Evolutionary conservation across 1,140 invertebrate species (phyloP).

Genomic region (Hestina assimilis): DNA sequence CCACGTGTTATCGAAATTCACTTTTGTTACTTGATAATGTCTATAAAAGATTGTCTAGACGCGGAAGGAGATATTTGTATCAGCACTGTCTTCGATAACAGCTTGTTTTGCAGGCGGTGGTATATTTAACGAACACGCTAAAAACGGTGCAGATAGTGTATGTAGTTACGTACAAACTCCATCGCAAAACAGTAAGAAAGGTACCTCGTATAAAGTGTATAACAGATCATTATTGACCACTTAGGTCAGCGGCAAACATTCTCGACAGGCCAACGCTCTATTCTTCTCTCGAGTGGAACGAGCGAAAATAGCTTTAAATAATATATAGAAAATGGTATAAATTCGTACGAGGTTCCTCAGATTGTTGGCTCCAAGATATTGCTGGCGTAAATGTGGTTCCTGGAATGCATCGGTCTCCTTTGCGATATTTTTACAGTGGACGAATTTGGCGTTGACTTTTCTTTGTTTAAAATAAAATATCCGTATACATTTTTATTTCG

Average conservation of each 20-base stretch:
- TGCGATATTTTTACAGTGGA: conserved; percentile 60
- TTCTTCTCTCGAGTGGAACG: conserved; percentile 29
- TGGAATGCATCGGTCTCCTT: conserved; percentile 70
- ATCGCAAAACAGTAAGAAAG: conserved; percentile 47
- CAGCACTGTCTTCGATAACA: not conserved
- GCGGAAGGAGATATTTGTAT: not conserved
- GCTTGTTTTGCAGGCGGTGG: not conserved
- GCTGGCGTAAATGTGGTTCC: conserved; percentile 67
- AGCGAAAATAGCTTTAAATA: conserved; percentile 27
- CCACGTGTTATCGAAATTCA: not conserved
- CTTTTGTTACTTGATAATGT: not conserved
- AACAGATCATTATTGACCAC: conserved; percentile 74
- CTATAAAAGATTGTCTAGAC: not conserved
- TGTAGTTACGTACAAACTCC: conserved; percentile 25
- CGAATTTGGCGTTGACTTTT: conserved; percentile 40
- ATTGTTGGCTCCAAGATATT: conserved; percentile 47
- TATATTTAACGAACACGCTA: not conserved
- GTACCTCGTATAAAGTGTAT: conserved; percentile 57
- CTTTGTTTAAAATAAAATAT: conserved; percentile 14
- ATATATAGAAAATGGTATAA: conserved; percentile 29
- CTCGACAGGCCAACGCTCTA: conserved; percentile 68
- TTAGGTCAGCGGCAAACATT: conserved; percentile 74
- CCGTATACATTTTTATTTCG: not conserved
- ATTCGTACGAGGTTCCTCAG: conserved; percentile 34
- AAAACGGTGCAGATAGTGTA: not conserved